Evolutionary conservation across 2,888 invertebrate species (phyloP), one percentile per base, ranked within the genome.

Genomic region (Nematopogon swammerdamellus): DNA sequence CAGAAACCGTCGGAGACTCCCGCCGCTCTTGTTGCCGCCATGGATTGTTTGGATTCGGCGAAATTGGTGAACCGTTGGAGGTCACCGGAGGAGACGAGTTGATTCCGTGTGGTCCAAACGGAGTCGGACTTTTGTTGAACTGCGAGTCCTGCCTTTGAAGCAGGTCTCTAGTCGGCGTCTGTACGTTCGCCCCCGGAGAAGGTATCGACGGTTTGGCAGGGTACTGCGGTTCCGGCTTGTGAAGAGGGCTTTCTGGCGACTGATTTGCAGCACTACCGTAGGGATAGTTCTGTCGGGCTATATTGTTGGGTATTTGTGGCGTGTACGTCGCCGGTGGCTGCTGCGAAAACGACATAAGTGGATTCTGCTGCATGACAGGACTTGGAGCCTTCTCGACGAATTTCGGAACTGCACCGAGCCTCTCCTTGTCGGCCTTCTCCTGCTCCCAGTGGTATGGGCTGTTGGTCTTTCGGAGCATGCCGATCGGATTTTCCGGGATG

Each of bases 401-500:
- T 56, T 75, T 81, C 1, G 80, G 80, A 17, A 74, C 65, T 16
- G 63, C 60, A 5, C 77, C 85, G 59, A 82, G 68, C 51, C 72
- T 68, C 53, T 81, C 77, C 58, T 74, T 63, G 50, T 85, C 82
- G 52, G 82, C 76, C 61, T 84, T 80, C 62, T 85, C 85, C 44
- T 72, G 69, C 61, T 84, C 83, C 81, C 84, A 84, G 55, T 84
- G 83, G 55, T 84, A 83, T 1, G 88, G 87, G 51, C 86, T 86
- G 53, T 86, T 83, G 2, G 88, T 87, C 73, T 86, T 87, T 56
- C 85, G 80, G 53, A 88, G 65, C 70, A 84, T 76, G 19, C 86
- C 84, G 67, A 88, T 88, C 1, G 88, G 88, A 63, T 88, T 88
- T 53, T 86, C 80, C 6, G 88, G 88, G 47, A 88, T 88, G 18